Base-by-base conservation (phyloP, 2,888 invertebrate genomes). In the Epistrophe grossulariae region DNA sequence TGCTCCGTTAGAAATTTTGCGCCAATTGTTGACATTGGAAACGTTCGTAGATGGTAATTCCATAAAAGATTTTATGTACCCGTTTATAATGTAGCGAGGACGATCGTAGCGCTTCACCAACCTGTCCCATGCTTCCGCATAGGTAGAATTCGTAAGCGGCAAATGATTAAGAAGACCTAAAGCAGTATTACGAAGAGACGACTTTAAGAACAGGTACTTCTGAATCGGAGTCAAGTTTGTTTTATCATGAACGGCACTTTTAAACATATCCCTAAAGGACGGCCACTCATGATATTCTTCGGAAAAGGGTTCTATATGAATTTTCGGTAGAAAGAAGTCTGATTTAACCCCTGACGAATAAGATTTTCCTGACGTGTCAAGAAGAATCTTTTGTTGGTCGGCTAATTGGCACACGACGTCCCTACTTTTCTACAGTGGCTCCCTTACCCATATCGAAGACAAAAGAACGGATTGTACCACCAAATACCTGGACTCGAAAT, bases 141-240 rank as follows among this genome's bases (percentile, higher is more conserved):
- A 45, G 15, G 43, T 45, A 2, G 43, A 15, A n/a, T 45, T 45
- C 7, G 43, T 45, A 6, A 45, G n/a, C 3, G 57, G 57, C 1
- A 79, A 15, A 38, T 73, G 72, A 17, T 17, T 73, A 0, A 73
- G 13, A 43, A 79, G 64, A 40, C 35, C 17, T n/a, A 68, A 40
- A 1, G 74, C 74, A 15, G 17, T 38, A 1, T 19, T 15, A 24
- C 66, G 57, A 43, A 74, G 43, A 45, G 1, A n/a, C 4, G 43
- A 45, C 7, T n/a, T 45, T n/a, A 45, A n/a, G n/a, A 45, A 15
- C 6, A 45, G n/a, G 4, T 4, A 40, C 40, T 40, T 40, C 40
- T 40, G 40, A 15, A 43, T 43, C 43, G 43, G 15, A 43, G 43
- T 15, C 15, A 15, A 43, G 43, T 43, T 43, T 43, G 43, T 43